Base-by-base conservation (phyloP, 2,797 vertebrate species). In the Anisognathus igniventris region DNA sequence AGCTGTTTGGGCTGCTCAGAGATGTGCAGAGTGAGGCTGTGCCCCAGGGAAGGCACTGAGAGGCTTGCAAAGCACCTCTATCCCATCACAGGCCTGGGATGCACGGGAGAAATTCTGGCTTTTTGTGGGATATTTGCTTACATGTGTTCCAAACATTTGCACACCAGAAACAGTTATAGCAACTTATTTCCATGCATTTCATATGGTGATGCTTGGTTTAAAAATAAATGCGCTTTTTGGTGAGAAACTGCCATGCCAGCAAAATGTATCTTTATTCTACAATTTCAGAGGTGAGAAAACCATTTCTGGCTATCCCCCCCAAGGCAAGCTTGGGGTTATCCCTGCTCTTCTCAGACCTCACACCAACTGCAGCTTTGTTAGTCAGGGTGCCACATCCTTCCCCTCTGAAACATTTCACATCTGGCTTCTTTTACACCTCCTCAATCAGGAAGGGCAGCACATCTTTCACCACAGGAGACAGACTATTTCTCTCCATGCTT, bases 21-120 rank as follows among this genome's bases (percentile, higher is more conserved):
- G 51, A 19, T 4, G 27, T 8, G n/a, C 57, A 61, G 22, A 0
- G 8, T 2, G 37, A 83, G 57, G 39, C 11, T 39, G n/a, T 39
- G 45, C 30, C 57, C 56, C 42, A 37, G 62, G 12, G 58, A 66
- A 31, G 27, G 31, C 28, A 28, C 13, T 3, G 4, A 37, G 6
- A 28, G 25, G 19, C 22, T 61, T 17, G 28, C n/a, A 58, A 7
- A 4, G 7, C 13, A 11, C 25, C 75, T 24, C 2, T 5, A 61
- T 37, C 30, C 22, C 30, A 5, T 8, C 7, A 0, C 31, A 25
- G 44, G 6, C 15, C 9, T 24, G 33, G 13, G 35, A 66, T 7
- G 5, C 14, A 51, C 0, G 0, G 58, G 12, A 77, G 24, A 58
- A 84, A 50, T n/a, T 21, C 48, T 44, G 33, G 0, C 0, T 1